These are phyloP conservation scores for Prosopocoilus inquinatus DNA, from an alignment of 2,888 invertebrate species.

Conservation along the genomic window DNA sequence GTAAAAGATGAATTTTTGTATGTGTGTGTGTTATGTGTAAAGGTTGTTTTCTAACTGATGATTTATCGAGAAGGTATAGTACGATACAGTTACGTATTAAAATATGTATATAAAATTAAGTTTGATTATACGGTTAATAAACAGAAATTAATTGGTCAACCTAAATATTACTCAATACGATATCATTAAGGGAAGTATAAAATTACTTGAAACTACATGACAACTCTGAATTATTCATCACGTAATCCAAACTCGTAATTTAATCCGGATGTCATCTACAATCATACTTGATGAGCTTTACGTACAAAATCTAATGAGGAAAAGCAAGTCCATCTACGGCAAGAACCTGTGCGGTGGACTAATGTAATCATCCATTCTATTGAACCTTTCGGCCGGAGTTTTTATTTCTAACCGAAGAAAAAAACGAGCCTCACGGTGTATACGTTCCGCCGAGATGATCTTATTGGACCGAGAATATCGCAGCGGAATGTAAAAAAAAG, in stretches of 20 bases:
- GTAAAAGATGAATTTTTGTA: no score
- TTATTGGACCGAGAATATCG: background rate
- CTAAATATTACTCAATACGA: background rate
- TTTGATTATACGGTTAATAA: no score
- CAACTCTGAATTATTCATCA: background rate
- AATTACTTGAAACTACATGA: background rate
- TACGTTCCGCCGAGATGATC: background rate
- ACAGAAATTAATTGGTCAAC: no score
- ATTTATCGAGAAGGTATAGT: no score
- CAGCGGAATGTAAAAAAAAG: slow-evolving; percentile 1
- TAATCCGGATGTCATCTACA: background rate
- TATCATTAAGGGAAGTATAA: slow-evolving; percentile 2
- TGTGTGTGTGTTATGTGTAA: no score
- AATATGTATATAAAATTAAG: no score
- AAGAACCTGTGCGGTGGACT: background rate
- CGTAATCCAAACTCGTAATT: background rate
- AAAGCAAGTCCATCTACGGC: background rate
- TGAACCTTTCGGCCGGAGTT: background rate
- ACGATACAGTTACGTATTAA: no score
- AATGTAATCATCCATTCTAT: background rate
- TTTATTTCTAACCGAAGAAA: background rate
- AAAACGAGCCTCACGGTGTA: background rate
- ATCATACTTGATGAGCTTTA: background rate
- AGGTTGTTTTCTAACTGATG: no score
- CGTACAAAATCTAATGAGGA: background rate